A percentile compares a stretch with the other conserved stretches of the same genome.
Conservation (phyloP, 1,140 invertebrate species). For the Ceratina japonica region DNA sequence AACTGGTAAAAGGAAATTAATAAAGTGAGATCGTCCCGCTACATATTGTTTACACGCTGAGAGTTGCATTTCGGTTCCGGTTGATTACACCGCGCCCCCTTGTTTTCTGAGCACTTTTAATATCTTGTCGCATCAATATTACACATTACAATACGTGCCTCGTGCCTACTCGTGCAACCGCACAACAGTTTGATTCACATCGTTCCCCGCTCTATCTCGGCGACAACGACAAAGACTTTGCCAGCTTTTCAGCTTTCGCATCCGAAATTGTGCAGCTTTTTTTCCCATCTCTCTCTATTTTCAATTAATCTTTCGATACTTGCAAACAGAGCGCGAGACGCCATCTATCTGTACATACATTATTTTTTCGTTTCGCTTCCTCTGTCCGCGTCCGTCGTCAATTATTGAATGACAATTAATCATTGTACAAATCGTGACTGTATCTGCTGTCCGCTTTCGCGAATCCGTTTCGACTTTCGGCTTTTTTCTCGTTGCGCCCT, state of each 20-base stretch:
- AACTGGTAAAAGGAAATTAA: conserved; percentile 3
- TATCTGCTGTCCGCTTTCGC: conserved; percentile 48
- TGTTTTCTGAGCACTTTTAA: too few species aligned
- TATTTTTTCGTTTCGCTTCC: conserved; percentile 69
- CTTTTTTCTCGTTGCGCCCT: conserved; percentile 6
- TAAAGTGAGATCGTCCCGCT: background rate
- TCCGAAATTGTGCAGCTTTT: conserved; percentile 72
- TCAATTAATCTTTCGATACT: conserved; percentile 38
- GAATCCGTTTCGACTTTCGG: conserved; percentile 33
- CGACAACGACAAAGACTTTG: conserved; percentile 26
- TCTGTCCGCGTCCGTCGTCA: conserved; percentile 51
- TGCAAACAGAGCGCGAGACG: conserved; percentile 44
- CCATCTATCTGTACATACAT: background rate
- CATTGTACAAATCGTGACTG: conserved; percentile 26
- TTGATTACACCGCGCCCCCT: background rate
- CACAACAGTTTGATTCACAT: background rate
- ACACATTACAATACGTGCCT: too few species aligned
- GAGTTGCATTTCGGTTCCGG: conserved; percentile 3
- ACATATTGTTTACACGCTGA: background rate
- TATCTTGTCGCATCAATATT: too few species aligned
- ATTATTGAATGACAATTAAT: conserved; percentile 1
- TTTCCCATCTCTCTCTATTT: conserved; percentile 45
- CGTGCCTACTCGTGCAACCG: too few species aligned
- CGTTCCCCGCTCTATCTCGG: background rate
- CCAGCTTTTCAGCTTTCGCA: conserved; percentile 75